These are phyloP conservation scores for Salvelinus alpinus DNA, from an alignment of 2,113 vertebrate genomes.

Conservation along the genomic window DNA sequence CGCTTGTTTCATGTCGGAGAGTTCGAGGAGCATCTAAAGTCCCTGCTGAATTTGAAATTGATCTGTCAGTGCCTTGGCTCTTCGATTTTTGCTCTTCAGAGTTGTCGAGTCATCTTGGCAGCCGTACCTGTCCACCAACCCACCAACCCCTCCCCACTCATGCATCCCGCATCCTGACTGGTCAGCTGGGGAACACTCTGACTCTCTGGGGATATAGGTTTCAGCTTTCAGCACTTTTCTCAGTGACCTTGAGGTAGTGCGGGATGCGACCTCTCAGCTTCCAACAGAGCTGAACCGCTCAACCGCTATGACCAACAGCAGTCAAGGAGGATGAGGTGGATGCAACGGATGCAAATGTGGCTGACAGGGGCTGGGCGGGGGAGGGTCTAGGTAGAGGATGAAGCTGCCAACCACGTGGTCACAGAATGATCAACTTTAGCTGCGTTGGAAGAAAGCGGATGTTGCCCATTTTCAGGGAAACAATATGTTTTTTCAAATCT, in stretches of 20 bases:
- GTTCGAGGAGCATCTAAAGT: slow-evolving; percentile 8
- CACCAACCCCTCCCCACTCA: neutral
- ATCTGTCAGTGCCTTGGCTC: slow-evolving; percentile 17
- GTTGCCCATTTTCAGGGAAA: too few species aligned
- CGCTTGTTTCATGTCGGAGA: slow-evolving; percentile 1
- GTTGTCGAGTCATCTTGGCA: slow-evolving; percentile 34
- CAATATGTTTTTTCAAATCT: too few species aligned
- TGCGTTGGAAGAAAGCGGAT: too few species aligned
- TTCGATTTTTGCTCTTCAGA: slow-evolving; percentile 19
- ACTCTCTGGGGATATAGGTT: slow-evolving; percentile 5
- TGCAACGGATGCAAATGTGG: neutral
- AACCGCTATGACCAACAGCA: neutral
- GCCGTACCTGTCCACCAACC: slow-evolving; percentile 11
- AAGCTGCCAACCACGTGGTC: too few species aligned
- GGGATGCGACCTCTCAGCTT: neutral
- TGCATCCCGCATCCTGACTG: neutral
- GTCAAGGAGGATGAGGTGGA: neutral
- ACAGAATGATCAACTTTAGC: neutral
- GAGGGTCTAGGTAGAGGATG: too few species aligned
- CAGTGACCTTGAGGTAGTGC: slow-evolving; percentile 36
- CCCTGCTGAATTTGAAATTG: slow-evolving; percentile 34
- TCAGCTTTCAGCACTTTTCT: slow-evolving; percentile 26
- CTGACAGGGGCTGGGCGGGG: neutral
- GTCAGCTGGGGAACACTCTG: slow-evolving; percentile 21
- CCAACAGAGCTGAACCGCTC: neutral